Evolutionary conservation across 2,888 invertebrate genomes (phyloP).

Genomic region (Rotaria macrura): DNA sequence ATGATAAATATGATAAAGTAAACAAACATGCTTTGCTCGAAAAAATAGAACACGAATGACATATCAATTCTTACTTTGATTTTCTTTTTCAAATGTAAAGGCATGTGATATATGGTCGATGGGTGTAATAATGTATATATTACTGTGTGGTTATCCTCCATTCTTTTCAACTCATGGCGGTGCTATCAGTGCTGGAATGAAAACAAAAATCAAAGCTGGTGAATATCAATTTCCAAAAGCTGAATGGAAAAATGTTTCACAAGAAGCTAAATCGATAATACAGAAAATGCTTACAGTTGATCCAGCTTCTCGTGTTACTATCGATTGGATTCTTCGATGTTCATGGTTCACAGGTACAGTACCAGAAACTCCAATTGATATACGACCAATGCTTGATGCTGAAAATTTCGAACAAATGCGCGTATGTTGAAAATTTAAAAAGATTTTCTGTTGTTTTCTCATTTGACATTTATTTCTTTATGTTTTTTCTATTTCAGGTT

Average conservation of each 20-base stretch:
- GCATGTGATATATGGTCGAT: slow-evolving; percentile 98
- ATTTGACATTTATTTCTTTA: not conserved
- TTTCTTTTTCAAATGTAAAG: slow-evolving; percentile 88
- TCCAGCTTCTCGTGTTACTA: slow-evolving; percentile 25
- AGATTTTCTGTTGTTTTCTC: not conserved
- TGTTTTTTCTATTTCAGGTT: not conserved
- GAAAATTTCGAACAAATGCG: not conserved
- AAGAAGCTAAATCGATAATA: slow-evolving; percentile 33
- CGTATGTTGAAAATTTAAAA: not conserved
- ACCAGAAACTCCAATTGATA: slow-evolving; percentile 6
- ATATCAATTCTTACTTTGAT: no score
- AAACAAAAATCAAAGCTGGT: slow-evolving; percentile 81
- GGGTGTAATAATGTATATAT: slow-evolving; percentile 96
- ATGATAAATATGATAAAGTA: slow-evolving; percentile 75
- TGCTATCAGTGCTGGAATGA: slow-evolving; percentile 98
- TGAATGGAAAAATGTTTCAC: slow-evolving; percentile 62
- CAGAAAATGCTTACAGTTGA: slow-evolving; percentile 25
- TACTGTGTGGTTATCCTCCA: slow-evolving; percentile 70
- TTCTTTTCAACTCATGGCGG: slow-evolving; percentile 95
- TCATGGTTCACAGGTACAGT: slow-evolving; percentile 23
- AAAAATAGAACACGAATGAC: no score
- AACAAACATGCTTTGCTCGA: slow-evolving; percentile 69
- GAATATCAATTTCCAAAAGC: slow-evolving; percentile 86
- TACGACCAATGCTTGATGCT: not conserved
- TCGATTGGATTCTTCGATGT: slow-evolving; percentile 24